Conservation (phyloP, 1,140 invertebrate species). For the Bombus fervidus region DNA sequence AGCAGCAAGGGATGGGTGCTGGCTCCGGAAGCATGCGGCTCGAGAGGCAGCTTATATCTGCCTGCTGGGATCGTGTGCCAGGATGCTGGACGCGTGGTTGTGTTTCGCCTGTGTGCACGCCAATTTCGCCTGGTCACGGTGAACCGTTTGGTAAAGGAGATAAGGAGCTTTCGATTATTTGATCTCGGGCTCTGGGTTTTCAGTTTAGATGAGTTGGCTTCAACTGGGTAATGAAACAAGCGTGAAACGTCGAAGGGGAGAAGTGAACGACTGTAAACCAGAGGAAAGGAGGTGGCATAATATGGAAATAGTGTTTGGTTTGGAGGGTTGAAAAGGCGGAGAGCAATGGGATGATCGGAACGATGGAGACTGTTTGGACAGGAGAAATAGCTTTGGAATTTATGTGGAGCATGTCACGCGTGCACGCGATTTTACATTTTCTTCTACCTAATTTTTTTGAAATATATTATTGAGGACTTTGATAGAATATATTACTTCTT, state of each 20-base stretch:
- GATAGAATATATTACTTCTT: too few species aligned
- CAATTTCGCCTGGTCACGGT: neutral
- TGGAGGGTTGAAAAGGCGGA: neutral
- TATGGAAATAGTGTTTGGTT: neutral
- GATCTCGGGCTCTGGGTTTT: neutral
- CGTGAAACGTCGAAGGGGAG: neutral
- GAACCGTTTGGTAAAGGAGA: neutral
- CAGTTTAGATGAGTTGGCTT: neutral
- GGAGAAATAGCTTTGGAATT: too few species aligned
- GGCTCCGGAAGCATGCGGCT: conserved; percentile 20
- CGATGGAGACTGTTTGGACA: neutral
- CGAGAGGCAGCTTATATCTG: conserved; percentile 30
- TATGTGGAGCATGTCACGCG: too few species aligned
- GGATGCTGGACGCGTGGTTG: neutral
- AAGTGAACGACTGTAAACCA: neutral
- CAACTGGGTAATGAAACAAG: neutral
- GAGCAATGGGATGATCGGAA: neutral
- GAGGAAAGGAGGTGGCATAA: neutral
- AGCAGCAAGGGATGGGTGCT: neutral
- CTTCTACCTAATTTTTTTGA: too few species aligned
- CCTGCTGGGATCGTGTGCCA: conserved; percentile 16
- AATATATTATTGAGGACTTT: too few species aligned
- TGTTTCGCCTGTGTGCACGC: neutral
- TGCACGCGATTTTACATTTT: too few species aligned
- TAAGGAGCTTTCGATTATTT: conserved; percentile 3